Percentiles rank a stretch among this genome's conserved stretches.
phyloP scores from a whole-genome alignment of 2,888 invertebrate species.

The Acleris holmiana region DNA sequence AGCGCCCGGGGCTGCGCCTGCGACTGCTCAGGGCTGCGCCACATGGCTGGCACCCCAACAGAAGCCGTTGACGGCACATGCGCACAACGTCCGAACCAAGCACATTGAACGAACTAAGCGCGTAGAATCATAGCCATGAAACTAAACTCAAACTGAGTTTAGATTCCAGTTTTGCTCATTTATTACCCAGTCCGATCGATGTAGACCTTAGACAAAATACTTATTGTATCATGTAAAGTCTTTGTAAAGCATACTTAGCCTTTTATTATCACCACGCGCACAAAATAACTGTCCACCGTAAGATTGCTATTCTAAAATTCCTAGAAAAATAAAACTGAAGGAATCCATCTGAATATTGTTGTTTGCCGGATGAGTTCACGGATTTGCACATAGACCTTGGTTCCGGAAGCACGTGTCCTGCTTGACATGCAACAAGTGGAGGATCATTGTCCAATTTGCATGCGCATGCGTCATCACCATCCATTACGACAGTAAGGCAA shows the following conservation, averaged over 20 bases:
- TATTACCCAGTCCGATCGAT: too few species aligned
- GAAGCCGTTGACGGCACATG: slow-evolving; percentile 35
- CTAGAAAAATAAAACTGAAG: too few species aligned
- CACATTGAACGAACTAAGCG: background rate
- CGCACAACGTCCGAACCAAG: slow-evolving; percentile 1
- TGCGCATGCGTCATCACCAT: slow-evolving; percentile 44
- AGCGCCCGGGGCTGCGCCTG: slow-evolving; percentile 52
- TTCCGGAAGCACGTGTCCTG: slow-evolving; percentile 61
- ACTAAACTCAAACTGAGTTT: too few species aligned
- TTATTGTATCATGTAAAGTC: too few species aligned
- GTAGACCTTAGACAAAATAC: too few species aligned
- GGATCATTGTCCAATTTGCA: slow-evolving; percentile 52
- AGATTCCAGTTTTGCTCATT: too few species aligned
- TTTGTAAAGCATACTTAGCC: too few species aligned
- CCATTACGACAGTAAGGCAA: slow-evolving; percentile 15
- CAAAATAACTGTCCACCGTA: too few species aligned
- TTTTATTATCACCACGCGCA: too few species aligned
- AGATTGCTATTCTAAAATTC: too few species aligned
- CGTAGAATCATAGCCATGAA: too few species aligned
- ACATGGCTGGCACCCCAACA: slow-evolving; percentile 45
- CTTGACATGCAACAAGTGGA: slow-evolving; percentile 61
- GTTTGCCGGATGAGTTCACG: background rate
- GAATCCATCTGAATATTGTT: background rate
- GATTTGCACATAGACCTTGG: slow-evolving; percentile 49
- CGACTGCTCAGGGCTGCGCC: slow-evolving; percentile 52